Evolutionary conservation across 2,888 invertebrate species (phyloP), one percentile per base, ranked within the genome.

Genomic region (Tupiocoris notatus): DNA sequence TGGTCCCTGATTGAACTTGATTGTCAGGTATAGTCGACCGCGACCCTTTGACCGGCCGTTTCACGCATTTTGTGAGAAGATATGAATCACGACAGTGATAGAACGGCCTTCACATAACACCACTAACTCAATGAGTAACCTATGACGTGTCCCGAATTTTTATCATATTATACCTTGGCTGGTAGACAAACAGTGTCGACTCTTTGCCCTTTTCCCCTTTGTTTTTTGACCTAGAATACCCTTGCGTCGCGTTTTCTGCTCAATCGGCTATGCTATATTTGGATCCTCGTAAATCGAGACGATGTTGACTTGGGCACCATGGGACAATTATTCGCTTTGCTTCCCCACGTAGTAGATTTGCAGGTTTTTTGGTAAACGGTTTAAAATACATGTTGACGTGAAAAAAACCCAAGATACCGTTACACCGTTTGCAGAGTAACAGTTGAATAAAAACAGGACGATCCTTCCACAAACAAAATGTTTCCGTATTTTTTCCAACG

Each of bases 1-100:
- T 73, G 73, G 73, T 73, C 73, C 25, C 63, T 73, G 73, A 73
- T 73, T 73, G 73, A 62, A 62, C 39, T 73, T 73, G 73, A 73
- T 73, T 73, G 73, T 73, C 73, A 73, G 73, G 73, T 73, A 63
- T 54, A 62, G 70, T 22, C 22, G 67, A 12, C 21, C 12, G 59
- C 70, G 25, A 62, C 54, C 71, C 62, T 18, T 73, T 61, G 63
- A 22, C 63, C 59, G 20, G 39, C 7, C 58, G 23, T 59, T 6
- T 59, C 59, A n/a, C 16, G 59, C 16, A n/a, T 20, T 59, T 59
- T 59, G 39, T 3, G 39, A 7, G 39, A 7, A 12, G 39, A 39
- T 39, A 12, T 39, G 39, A 39, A 39, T 39, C 39, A 39, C 39
- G 39, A 3, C 39, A 39, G 39, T 39, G 39, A 39, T 3, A 39